phyloP scores from a whole-genome alignment of 2,797 vertebrate genomes.

The Xenops minutus region DNA sequence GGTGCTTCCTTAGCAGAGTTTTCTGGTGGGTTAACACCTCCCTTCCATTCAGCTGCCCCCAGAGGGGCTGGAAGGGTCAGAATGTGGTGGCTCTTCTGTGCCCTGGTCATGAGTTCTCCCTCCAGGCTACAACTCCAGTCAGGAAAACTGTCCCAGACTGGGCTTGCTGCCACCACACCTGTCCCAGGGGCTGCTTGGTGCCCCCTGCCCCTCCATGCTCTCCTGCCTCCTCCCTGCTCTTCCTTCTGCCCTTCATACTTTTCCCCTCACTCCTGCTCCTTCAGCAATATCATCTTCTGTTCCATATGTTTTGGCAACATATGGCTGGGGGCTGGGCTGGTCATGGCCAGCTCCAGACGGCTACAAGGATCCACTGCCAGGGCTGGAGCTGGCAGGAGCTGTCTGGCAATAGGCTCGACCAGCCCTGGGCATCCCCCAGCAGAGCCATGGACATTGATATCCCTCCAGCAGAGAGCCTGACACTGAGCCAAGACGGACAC shows the following conservation, averaged over 20 bases:
- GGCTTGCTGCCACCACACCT: background rate
- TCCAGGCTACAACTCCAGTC: background rate
- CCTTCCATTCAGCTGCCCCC: background rate
- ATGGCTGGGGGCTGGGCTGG: background rate
- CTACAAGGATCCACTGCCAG: accelerated
- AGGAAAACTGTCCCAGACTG: background rate
- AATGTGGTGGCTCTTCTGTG: background rate
- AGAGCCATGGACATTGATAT: accelerated
- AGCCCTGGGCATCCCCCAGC: background rate
- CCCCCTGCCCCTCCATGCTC: background rate
- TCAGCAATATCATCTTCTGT: background rate
- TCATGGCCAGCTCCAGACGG: background rate
- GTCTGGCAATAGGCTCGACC: background rate
- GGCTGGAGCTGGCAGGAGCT: background rate
- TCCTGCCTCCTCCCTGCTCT: background rate
- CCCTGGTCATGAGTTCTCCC: background rate
- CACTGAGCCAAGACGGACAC: background rate
- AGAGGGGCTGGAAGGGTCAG: background rate
- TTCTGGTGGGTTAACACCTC: background rate
- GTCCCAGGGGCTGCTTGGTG: background rate
- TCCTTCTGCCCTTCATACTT: background rate
- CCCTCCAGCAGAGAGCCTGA: background rate
- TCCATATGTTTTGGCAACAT: background rate
- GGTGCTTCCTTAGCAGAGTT: background rate
- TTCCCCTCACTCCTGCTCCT: background rate